Percentiles rank a stretch among this genome's conserved stretches.
Conservation (phyloP, 2,888 invertebrate species). For the Cephus pygmeus region DNA sequence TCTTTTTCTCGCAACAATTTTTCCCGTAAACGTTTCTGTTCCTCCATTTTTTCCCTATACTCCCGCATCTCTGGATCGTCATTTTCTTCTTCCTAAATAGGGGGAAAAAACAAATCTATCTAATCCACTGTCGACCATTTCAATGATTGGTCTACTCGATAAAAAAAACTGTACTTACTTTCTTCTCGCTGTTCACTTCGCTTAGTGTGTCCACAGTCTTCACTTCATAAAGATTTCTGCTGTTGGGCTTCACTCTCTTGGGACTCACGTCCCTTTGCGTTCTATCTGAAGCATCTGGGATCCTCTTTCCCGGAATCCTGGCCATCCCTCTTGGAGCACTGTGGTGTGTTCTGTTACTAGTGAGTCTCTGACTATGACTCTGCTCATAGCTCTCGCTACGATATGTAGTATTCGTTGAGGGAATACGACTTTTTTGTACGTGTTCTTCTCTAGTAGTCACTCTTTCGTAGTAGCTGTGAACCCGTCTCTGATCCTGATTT, state of each 20-base stretch:
- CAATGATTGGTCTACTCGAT: not conserved
- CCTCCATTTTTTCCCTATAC: constrained; percentile 66
- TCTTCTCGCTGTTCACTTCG: constrained; percentile 35
- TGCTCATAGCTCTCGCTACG: constrained; percentile 48
- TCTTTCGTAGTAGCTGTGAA: constrained; percentile 52
- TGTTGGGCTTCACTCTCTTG: constrained; percentile 45
- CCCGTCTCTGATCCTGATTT: constrained; percentile 46
- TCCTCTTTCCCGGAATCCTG: constrained; percentile 44
- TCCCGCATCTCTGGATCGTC: constrained; percentile 65
- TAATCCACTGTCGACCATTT: not conserved
- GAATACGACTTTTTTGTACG: constrained; percentile 37
- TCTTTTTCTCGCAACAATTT: constrained; percentile 66
- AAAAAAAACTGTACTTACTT: constrained; percentile 34
- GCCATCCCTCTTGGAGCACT: constrained; percentile 25
- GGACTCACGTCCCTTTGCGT: constrained; percentile 47
- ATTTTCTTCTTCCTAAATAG: constrained; percentile 47
- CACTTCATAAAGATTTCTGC: constrained; percentile 54
- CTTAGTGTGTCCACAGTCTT: constrained; percentile 46
- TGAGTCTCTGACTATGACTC: constrained; percentile 36
- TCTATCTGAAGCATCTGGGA: constrained; percentile 36
- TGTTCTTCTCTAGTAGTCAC: constrained; percentile 47
- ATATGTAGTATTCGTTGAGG: constrained; percentile 36
- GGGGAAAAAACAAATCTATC: not conserved
- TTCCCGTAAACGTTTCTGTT: constrained; percentile 66
- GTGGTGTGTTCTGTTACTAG: constrained; percentile 33